Evolutionary conservation across 2,888 invertebrate species (phyloP).

Genomic region (Conus canariensis): DNA sequence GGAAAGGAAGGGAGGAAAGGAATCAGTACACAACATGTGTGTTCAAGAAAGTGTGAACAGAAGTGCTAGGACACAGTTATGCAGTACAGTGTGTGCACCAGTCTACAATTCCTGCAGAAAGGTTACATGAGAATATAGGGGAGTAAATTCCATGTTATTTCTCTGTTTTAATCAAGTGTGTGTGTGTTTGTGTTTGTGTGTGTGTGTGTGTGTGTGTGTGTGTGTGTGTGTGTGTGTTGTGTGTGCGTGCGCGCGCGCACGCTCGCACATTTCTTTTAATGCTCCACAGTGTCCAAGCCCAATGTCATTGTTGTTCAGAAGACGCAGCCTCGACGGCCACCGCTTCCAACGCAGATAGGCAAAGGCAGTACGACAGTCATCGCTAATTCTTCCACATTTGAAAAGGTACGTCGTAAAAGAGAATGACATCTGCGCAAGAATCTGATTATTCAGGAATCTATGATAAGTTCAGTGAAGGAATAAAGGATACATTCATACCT

Average conservation of each 20-base stretch:
- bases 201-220: constrained; percentile 8
- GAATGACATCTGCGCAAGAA: too few species aligned
- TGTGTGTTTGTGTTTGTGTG: neutral
- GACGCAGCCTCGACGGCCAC: constrained; percentile 59
- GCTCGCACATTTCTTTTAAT: neutral
- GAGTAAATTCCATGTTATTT: neutral
- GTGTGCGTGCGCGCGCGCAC: too few species aligned
- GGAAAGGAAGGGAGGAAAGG: too few species aligned
- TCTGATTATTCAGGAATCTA: too few species aligned
- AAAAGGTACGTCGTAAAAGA: constrained; percentile 66
- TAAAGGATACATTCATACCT: too few species aligned
- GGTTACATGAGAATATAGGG: too few species aligned
- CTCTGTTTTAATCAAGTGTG: neutral
- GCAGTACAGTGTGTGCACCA: too few species aligned
- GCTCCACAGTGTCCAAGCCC: constrained; percentile 68
- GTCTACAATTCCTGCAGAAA: too few species aligned
- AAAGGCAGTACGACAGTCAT: constrained; percentile 58
- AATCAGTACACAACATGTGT: too few species aligned
- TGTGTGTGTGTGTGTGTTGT: neutral
- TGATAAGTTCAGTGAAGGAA: too few species aligned
- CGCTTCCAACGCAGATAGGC: constrained; percentile 12
- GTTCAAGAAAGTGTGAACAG: too few species aligned
- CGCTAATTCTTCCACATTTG: constrained; percentile 66
- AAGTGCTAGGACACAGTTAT: too few species aligned
- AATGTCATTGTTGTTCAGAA: constrained; percentile 78